phyloP scores from a whole-genome alignment of 2,888 invertebrate genomes.

The Rhimphoctona megacephalus region DNA sequence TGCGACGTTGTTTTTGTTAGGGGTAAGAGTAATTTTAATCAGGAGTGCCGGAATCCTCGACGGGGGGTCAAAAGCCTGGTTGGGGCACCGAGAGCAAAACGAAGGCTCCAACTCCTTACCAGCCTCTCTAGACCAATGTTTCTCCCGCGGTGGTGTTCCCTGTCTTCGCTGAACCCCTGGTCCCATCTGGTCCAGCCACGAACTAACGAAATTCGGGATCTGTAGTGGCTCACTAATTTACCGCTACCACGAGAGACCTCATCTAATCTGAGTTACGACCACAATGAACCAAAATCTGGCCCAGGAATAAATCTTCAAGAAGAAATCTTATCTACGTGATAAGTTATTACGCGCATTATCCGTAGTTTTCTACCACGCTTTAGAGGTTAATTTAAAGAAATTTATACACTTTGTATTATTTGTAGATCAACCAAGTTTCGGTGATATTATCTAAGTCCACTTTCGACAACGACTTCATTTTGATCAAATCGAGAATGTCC shows the following conservation, averaged over 20 bases:
- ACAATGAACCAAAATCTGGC: constrained; percentile 74
- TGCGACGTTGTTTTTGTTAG: constrained; percentile 33
- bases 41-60: constrained; percentile 81
- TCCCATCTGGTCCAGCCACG: constrained; percentile 19
- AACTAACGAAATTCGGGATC: constrained; percentile 76
- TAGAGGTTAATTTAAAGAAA: neutral
- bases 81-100: constrained; percentile 36
- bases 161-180: constrained; percentile 18
- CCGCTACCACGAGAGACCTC: constrained; percentile 78
- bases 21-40: constrained; percentile 82
- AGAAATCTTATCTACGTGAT: constrained; percentile 9
- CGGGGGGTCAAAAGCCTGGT: constrained; percentile 77
- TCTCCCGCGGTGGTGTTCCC: constrained; percentile 16
- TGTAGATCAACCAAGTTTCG: neutral
- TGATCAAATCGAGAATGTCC: neutral
- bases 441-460: neutral
- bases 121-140: constrained; percentile 51
- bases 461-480: neutral
- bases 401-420: neutral
- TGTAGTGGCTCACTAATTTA: constrained; percentile 80
- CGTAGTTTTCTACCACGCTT: neutral
- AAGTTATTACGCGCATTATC: neutral
- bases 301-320: constrained; percentile 42
- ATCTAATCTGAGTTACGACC: constrained; percentile 81
- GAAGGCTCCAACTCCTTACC: constrained; percentile 25